A percentile compares a stretch with the other conserved stretches of the same genome.
phyloP scores from a whole-genome alignment of 2,888 invertebrate species.

The Schizaphis graminum region DNA sequence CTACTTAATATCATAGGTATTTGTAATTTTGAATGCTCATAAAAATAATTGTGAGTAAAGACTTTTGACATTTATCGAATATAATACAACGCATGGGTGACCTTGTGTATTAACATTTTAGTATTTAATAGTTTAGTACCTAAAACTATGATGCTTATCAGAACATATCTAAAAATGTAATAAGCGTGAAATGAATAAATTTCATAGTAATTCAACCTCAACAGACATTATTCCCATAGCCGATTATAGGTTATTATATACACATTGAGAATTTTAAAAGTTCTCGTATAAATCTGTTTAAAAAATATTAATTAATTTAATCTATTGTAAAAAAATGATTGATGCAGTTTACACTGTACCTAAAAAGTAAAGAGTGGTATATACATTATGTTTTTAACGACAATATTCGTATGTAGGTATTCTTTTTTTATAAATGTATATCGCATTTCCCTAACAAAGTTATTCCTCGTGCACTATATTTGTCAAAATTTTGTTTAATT shows the following conservation, averaged over 20 bases:
- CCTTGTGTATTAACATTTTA: neutral
- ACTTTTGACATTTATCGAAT: slow-evolving; percentile 1
- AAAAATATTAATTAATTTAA: neutral
- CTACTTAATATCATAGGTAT: neutral
- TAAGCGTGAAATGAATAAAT: slow-evolving; percentile 11
- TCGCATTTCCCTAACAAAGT: neutral
- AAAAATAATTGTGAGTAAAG: neutral
- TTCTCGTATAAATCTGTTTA: too few species aligned
- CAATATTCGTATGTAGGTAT: neutral
- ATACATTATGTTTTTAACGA: neutral
- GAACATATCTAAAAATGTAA: neutral
- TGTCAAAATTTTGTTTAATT: neutral
- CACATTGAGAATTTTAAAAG: neutral
- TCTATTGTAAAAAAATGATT: neutral
- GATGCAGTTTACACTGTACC: neutral
- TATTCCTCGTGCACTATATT: neutral
- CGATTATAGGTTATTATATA: neutral
- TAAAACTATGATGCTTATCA: neutral
- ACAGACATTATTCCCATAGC: neutral
- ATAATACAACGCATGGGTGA: neutral
- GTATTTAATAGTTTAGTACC: neutral
- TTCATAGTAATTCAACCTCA: slow-evolving; percentile 8
- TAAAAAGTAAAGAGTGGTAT: neutral
- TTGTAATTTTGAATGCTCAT: neutral
- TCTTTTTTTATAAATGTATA: neutral